Percentiles rank a stretch among this genome's conserved stretches.
Evolutionary conservation across 2,797 vertebrate genomes (phyloP).

Genomic region (Rhyacichthys aspro): DNA sequence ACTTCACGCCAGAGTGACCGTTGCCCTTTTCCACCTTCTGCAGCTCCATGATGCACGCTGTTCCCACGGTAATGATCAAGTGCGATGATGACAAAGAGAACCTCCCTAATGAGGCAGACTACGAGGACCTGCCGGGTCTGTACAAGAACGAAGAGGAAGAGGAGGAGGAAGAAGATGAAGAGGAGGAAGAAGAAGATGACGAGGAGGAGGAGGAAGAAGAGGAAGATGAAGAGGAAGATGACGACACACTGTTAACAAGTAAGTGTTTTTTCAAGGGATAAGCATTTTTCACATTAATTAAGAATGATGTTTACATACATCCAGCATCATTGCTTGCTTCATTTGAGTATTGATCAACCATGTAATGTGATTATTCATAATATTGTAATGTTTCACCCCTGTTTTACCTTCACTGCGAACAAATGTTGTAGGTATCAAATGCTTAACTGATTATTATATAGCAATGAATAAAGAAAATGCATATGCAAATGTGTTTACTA

Average conservation of each 20-base stretch:
- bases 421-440: too few relatives aligned
- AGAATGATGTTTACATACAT: too few relatives aligned
- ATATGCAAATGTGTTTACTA: too few relatives aligned
- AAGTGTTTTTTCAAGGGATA: constrained; percentile 37
- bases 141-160: constrained; percentile 88
- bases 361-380: neutral
- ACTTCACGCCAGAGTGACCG: constrained; percentile 21
- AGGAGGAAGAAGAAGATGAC: constrained; percentile 85
- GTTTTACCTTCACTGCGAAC: too few relatives aligned
- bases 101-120: constrained; percentile 87
- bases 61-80: constrained; percentile 92
- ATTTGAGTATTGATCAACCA: too few relatives aligned
- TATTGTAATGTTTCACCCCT: neutral
- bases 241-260: constrained; percentile 92
- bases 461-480: too few relatives aligned
- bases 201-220: constrained; percentile 68
- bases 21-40: constrained; percentile 20
- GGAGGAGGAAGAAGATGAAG: constrained; percentile 87
- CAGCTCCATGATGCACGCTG: constrained; percentile 90
- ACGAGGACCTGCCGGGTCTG: constrained; percentile 87
- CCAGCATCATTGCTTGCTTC: too few relatives aligned
- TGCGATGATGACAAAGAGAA: constrained; percentile 97
- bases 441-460: too few relatives aligned
- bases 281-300: too few relatives aligned
- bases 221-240: constrained; percentile 76